Percentiles rank a stretch among this genome's conserved stretches.
Evolutionary conservation across 2,888 invertebrate genomes (phyloP).

Genomic region (Timandra comae): DNA sequence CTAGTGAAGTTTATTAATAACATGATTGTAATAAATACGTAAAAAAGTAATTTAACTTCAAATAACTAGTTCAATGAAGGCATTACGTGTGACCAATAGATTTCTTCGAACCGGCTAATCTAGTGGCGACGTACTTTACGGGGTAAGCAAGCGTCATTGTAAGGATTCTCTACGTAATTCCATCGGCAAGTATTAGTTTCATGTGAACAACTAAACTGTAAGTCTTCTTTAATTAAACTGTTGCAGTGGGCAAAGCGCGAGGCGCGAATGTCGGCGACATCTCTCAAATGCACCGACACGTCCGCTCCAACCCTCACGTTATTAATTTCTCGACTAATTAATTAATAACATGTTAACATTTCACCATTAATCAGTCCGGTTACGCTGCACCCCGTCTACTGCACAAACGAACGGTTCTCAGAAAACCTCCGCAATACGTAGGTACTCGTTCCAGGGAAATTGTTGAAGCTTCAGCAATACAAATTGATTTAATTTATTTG

Average conservation of each 20-base stretch:
- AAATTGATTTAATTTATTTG: slow-evolving; percentile 31
- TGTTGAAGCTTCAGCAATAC: slow-evolving; percentile 21
- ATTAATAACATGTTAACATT: slow-evolving; percentile 59
- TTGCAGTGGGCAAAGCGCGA: slow-evolving; percentile 40
- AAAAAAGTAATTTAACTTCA: no score
- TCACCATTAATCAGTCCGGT: slow-evolving; percentile 55
- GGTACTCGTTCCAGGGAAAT: slow-evolving; percentile 22
- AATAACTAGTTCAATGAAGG: no score
- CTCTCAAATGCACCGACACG: slow-evolving; percentile 41
- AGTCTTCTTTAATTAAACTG: slow-evolving; percentile 67
- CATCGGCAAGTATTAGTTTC: slow-evolving; percentile 27
- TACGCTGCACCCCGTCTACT: slow-evolving; percentile 28
- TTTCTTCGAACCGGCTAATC: slow-evolving; percentile 4
- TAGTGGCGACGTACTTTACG: no score
- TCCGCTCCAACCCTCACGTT: slow-evolving; percentile 63
- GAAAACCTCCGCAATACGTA: slow-evolving; percentile 4
- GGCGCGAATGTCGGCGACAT: slow-evolving; percentile 32
- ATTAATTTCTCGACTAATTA: slow-evolving; percentile 68
- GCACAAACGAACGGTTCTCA: slow-evolving; percentile 16
- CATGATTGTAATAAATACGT: no score
- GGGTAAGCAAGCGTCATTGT: slow-evolving; percentile 27
- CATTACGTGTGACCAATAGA: no score
- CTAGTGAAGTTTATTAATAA: no score
- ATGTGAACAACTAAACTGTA: slow-evolving; percentile 24
- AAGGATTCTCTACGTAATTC: slow-evolving; percentile 33